A percentile compares a stretch with the other conserved stretches of the same genome.
Evolutionary conservation across 2,888 invertebrate species (phyloP).

Genomic region (Steinernema hermaphroditum): DNA sequence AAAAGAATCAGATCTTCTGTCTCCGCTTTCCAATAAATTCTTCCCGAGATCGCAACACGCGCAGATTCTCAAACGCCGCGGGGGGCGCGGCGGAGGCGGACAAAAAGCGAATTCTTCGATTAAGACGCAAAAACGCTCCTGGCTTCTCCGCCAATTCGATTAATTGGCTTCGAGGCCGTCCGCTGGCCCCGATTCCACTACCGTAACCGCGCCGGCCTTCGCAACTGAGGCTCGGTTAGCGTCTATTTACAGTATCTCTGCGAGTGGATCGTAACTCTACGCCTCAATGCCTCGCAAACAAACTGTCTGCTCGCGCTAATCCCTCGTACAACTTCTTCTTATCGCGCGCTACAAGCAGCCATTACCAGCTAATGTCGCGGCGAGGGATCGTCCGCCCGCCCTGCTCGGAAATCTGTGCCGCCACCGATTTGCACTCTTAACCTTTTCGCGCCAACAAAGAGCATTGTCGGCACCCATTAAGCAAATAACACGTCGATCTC

Average conservation of each 20-base stretch:
- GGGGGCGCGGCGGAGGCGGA: neutral
- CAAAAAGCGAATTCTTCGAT: neutral
- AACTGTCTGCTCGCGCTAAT: neutral
- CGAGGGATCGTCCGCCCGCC: neutral
- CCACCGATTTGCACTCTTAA: neutral
- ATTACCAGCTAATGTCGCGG: constrained; percentile 24
- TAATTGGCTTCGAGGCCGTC: constrained; percentile 1
- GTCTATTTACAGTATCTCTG: constrained; percentile 17
- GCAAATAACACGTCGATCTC: constrained; percentile 28
- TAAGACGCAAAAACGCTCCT: constrained; percentile 12
- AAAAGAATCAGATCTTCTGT: constrained; percentile 11
- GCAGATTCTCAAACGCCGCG: constrained; percentile 14
- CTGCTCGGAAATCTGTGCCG: constrained; percentile 6
- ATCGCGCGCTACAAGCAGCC: constrained; percentile 25
- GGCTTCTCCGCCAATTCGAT: constrained; percentile 15
- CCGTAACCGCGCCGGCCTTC: neutral
- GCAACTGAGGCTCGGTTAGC: neutral
- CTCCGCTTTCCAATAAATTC: constrained; percentile 6
- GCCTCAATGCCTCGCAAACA: constrained; percentile 28
- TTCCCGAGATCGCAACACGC: constrained; percentile 6
- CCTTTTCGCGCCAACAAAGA: constrained; percentile 5
- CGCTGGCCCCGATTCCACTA: constrained; percentile 8
- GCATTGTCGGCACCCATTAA: constrained; percentile 28
- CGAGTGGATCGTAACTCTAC: constrained; percentile 21
- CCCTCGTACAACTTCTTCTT: constrained; percentile 25